phyloP scores from a whole-genome alignment of 2,797 vertebrate genomes.

The Morelia viridis region DNA sequence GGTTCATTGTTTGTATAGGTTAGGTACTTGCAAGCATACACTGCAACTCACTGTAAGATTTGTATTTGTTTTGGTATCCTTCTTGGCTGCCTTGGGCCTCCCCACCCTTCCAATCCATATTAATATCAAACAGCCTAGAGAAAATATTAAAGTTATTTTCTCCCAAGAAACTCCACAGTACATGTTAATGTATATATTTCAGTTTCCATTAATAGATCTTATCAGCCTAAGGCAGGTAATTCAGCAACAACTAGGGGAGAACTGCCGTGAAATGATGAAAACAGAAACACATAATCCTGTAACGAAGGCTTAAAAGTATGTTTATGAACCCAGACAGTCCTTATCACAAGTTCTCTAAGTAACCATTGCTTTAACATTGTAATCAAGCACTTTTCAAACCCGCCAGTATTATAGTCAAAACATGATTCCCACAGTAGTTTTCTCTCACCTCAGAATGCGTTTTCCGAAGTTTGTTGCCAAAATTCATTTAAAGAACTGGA shows the following conservation, averaged over 20 bases:
- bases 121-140: not conserved
- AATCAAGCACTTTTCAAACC: not conserved
- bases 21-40: not conserved
- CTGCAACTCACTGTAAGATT: not conserved
- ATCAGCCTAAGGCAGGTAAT: not conserved
- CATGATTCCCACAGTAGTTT: not conserved
- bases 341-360: not conserved
- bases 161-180: not conserved
- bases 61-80: not conserved
- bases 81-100: not conserved
- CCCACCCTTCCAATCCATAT: not conserved
- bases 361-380: not conserved
- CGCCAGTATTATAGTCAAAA: not conserved
- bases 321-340: not conserved
- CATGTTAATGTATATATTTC: not conserved
- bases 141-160: not conserved
- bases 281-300: not conserved
- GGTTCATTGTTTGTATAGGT: not conserved
- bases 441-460: not conserved
- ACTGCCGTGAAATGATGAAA: not conserved
- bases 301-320: not conserved
- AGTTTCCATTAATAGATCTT: not conserved
- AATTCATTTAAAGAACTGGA: not conserved
- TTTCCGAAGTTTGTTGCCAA: not conserved
- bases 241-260: not conserved